Percentiles rank a stretch among this genome's conserved stretches.
phyloP scores from a whole-genome alignment of 1,140 invertebrate species.

The Listronotus bonariensis region DNA sequence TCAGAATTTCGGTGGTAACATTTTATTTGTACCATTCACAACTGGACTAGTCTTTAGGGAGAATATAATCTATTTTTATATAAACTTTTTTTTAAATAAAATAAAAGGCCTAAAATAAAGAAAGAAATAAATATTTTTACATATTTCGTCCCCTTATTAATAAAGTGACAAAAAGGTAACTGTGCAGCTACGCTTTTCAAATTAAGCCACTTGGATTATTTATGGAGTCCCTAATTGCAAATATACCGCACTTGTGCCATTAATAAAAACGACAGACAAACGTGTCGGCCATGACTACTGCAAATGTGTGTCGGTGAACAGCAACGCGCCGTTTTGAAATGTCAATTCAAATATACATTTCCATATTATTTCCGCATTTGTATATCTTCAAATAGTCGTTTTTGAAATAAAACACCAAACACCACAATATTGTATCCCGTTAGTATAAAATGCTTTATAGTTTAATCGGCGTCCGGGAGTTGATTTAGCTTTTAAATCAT shows the following conservation, averaged over 20 bases:
- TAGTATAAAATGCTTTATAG: too few relatives aligned
- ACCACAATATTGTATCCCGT: too few relatives aligned
- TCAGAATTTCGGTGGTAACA: too few relatives aligned
- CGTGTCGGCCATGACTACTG: neutral
- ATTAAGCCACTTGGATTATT: constrained; percentile 8
- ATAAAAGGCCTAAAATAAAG: too few relatives aligned
- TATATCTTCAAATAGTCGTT: constrained; percentile 26
- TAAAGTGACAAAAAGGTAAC: constrained; percentile 5
- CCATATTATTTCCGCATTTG: constrained; percentile 47
- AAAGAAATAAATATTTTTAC: too few relatives aligned
- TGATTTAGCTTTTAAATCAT: too few relatives aligned
- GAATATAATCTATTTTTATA: too few relatives aligned
- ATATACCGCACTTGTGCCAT: constrained; percentile 14
- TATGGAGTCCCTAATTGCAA: constrained; percentile 5
- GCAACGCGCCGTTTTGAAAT: constrained; percentile 11
- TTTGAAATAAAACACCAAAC: constrained; percentile 26
- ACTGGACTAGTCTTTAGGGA: too few relatives aligned
- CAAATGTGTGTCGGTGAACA: constrained; percentile 1
- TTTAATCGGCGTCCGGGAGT: too few relatives aligned
- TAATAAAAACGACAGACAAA: constrained; percentile 14
- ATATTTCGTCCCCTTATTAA: neutral
- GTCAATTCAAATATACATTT: constrained; percentile 43
- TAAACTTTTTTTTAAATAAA: too few relatives aligned
- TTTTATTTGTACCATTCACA: too few relatives aligned
- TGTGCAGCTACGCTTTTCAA: neutral